Base-by-base conservation (phyloP, 2,113 vertebrate genomes). In the Sporophila hypoxantha region DNA sequence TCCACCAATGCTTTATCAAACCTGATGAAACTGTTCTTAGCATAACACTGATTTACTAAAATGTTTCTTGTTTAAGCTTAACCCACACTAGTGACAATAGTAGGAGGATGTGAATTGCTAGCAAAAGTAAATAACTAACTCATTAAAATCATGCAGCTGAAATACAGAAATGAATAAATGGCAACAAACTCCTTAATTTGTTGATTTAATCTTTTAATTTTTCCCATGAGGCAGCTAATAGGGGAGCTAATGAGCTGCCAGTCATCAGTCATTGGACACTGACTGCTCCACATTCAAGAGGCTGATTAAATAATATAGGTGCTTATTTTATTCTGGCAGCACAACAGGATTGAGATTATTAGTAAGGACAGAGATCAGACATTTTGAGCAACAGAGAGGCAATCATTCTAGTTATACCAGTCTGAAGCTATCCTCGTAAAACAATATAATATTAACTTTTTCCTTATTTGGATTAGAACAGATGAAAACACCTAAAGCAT, bases 341-440 rank as follows among this genome's bases (percentile, higher is more conserved):
- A 75, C 39, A 76, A 87, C 57, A 83, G 32, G 53, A 82, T 17
- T 76, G 42, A 75, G 42, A 71, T 42, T 55, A 49, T 69, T 84
- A 74, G 52, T 69, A 81, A 76, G 37, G 73, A 87, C 85, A 65
- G 36, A 85, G 36, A 82, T 12, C 0, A 11, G 65, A 71, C 8
- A 80, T 81, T 93, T 64, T 77, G 41, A 91, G 41, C 65, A 85
- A 76, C 75, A 61, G 52, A 82, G 61, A 80, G 44, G 79, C 44
- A 85, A 67, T 57, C 41, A 59, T 87, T 89, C 85, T 64, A 57
- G 68, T 85, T 87, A 68, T 41, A 85, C 53, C 56, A 80, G 60
- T 80, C 68, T 82, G 37, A 87, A 91, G 37, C 30, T 68, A 87
- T 82, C 75, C 85, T 64, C 37, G 39, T 89, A 91, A 94, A 91